Conservation (phyloP, 2,888 invertebrate species). For the Drosophila borealis region DNA sequence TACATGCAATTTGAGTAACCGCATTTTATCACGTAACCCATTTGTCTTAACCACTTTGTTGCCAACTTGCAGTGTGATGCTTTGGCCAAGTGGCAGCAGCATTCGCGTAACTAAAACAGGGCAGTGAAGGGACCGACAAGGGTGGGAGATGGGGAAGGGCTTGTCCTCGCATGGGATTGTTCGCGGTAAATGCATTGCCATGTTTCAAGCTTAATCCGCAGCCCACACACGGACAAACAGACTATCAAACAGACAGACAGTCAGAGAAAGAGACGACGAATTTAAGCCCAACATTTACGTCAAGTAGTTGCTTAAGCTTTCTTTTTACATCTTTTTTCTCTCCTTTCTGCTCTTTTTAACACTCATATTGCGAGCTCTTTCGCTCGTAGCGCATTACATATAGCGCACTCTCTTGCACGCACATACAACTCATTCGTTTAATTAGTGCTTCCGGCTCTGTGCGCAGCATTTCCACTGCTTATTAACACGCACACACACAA, state of each 20-base stretch:
- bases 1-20: conserved; percentile 83
- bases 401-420: conserved; percentile 13
- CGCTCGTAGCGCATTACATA: not conserved
- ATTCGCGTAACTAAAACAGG: conserved; percentile 50
- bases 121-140: not conserved
- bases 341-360: conserved; percentile 5
- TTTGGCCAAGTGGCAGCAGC: conserved; percentile 71
- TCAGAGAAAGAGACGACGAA: conserved; percentile 49
- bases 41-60: conserved; percentile 83
- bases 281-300: conserved; percentile 74
- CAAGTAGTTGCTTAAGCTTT: conserved; percentile 64
- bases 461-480: conserved; percentile 64
- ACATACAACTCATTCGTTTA: conserved; percentile 63
- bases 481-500: conserved; percentile 41
- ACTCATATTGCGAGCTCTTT: conserved; percentile 6
- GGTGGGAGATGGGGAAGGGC: not conserved
- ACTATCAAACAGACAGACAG: conserved; percentile 12
- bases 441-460: conserved; percentile 71
- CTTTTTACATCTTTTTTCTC: conserved; percentile 11
- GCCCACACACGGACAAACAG: conserved; percentile 39
- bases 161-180: conserved; percentile 22
- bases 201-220: conserved; percentile 76
- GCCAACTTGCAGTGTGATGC: conserved; percentile 79
- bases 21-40: conserved; percentile 84
- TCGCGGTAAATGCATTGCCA: conserved; percentile 72